Evolutionary conservation across 2,113 vertebrate species (phyloP).

Genomic region (Sander vitreus): DNA sequence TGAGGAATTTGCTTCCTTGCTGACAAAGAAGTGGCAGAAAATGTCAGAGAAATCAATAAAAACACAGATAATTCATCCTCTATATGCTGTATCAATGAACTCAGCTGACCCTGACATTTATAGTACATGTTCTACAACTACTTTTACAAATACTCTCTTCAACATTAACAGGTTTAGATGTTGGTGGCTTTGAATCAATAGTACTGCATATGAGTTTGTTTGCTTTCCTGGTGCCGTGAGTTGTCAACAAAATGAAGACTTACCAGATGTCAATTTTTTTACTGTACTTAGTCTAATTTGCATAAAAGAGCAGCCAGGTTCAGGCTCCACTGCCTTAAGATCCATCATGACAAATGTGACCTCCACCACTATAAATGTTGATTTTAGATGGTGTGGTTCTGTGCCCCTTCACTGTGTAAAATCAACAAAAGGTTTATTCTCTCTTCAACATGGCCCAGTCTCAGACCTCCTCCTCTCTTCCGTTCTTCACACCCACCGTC

Average conservation of each 20-base stretch:
- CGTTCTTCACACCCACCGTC: constrained; percentile 21
- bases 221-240: background rate
- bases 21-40: constrained; percentile 44
- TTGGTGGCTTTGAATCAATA: background rate
- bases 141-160: background rate
- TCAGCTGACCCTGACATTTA: constrained; percentile 18
- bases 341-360: background rate
- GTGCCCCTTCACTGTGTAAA: background rate
- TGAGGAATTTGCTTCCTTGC: constrained; percentile 56
- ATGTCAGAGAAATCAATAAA: constrained; percentile 58
- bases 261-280: constrained; percentile 13
- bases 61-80: constrained; percentile 19
- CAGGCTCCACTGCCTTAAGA: background rate
- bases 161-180: background rate
- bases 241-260: background rate
- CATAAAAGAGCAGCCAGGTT: background rate
- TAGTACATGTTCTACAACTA: background rate
- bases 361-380: background rate
- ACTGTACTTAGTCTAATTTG: background rate
- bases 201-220: no score
- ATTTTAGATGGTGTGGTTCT: background rate
- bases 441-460: background rate
- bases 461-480: constrained; percentile 15
- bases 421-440: background rate
- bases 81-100: constrained; percentile 25